phyloP scores from a whole-genome alignment of 2,797 vertebrate species.

The Argentina silus region DNA sequence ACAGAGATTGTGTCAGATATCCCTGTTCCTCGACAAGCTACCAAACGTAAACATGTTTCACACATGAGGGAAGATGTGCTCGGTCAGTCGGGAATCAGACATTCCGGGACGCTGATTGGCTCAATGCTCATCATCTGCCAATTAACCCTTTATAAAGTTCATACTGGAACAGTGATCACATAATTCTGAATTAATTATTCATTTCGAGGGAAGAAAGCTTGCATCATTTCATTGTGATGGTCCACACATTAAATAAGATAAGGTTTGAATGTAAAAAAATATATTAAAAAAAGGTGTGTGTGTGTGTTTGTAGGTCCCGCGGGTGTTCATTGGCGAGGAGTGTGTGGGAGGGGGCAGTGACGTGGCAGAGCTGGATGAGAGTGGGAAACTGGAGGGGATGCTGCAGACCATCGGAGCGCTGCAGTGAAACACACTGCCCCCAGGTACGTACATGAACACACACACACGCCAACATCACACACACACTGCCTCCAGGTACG shows the following conservation, averaged over 20 bases:
- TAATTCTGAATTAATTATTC: too few species aligned
- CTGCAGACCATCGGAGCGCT: constrained; percentile 81
- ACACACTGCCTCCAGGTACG: not conserved
- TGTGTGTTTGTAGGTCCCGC: constrained; percentile 78
- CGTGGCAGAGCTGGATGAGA: constrained; percentile 68
- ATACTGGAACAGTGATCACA: too few species aligned
- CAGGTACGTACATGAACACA: not conserved
- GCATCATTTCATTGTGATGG: too few species aligned
- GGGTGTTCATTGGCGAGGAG: constrained; percentile 84
- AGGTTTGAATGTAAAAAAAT: too few species aligned
- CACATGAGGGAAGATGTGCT: too few species aligned
- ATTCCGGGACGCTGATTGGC: not conserved
- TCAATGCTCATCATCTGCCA: not conserved
- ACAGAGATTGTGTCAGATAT: too few species aligned
- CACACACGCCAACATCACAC: constrained; percentile 3
- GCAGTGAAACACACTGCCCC: constrained; percentile 57
- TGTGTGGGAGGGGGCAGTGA: constrained; percentile 87
- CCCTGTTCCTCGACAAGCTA: too few species aligned
- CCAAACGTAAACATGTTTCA: too few species aligned
- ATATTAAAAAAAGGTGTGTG: not conserved
- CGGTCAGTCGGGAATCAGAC: not conserved
- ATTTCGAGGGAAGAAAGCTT: too few species aligned
- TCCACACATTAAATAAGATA: too few species aligned
- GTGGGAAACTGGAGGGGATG: constrained; percentile 74
- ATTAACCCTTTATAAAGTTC: not conserved